Percentiles rank a stretch among this genome's conserved stretches.
These are phyloP conservation scores for Rhinichthys klamathensis DNA, from an alignment of 2,113 vertebrate genomes.

Conservation along the genomic window DNA sequence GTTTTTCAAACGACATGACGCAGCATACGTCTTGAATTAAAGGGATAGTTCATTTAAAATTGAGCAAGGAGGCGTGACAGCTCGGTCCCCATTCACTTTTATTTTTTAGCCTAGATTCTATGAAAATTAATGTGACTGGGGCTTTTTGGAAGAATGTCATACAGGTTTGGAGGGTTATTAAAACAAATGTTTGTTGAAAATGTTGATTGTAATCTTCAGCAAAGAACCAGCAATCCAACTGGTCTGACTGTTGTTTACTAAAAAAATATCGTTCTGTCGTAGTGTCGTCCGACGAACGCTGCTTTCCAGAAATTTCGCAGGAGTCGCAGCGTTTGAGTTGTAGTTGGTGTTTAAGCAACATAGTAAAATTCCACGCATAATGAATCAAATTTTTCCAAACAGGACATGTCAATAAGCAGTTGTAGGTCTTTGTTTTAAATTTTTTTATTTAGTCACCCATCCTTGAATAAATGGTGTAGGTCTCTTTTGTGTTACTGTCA, in stretches of 20 bases:
- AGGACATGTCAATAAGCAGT: background rate
- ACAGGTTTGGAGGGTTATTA: background rate
- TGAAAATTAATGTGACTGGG: background rate
- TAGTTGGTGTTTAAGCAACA: background rate
- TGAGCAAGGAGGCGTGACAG: background rate
- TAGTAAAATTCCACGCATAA: conserved; percentile 31
- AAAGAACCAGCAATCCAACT: background rate
- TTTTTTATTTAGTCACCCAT: background rate
- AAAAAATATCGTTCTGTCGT: background rate
- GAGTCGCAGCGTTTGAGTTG: background rate
- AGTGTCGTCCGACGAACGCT: background rate
- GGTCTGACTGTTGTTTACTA: background rate
- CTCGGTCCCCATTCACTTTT: background rate
- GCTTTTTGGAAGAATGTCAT: background rate
- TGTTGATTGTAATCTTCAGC: no score
- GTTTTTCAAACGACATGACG: background rate
- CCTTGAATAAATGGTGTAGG: background rate
- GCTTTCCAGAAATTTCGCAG: conserved; percentile 16
- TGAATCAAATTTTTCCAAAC: background rate
- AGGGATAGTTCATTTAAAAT: background rate
- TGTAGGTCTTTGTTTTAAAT: background rate
- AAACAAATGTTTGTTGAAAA: no score
- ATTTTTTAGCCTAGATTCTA: background rate
- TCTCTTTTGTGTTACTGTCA: background rate
- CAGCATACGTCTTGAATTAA: background rate